phyloP scores from a whole-genome alignment of 2,113 vertebrate species.

The Rhinopomastus cyanomelas region DNA sequence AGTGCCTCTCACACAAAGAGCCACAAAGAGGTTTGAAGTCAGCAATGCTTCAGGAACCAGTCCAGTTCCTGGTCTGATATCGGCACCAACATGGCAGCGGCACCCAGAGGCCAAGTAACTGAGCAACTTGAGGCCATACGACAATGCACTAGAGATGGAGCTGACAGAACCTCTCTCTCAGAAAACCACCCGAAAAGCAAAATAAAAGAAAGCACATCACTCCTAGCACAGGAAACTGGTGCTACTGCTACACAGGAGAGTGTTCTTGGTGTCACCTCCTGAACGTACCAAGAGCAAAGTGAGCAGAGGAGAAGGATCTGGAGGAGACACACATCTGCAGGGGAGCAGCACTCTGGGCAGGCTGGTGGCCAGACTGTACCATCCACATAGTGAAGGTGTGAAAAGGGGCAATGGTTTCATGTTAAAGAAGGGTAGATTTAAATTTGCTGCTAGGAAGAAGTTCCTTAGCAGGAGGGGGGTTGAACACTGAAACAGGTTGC shows the following conservation, averaged over 20 bases:
- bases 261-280: background rate
- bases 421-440: too few relatives aligned
- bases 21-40: background rate
- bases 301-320: background rate
- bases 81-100: background rate
- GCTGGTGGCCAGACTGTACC: background rate
- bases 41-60: background rate
- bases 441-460: too few relatives aligned
- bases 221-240: background rate
- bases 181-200: too few relatives aligned
- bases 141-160: background rate
- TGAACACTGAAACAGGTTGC: too few relatives aligned
- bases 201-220: fast-evolving
- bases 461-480: too few relatives aligned
- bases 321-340: background rate
- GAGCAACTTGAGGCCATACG: background rate
- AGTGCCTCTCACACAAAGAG: background rate
- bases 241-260: background rate
- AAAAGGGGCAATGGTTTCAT: too few relatives aligned
- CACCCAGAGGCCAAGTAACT: background rate
- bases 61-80: background rate
- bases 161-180: background rate
- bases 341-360: background rate
- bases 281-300: background rate
- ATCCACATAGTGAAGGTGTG: fast-evolving